Conservation (phyloP, 1,140 invertebrate species). For the Coenobita brevimanus region DNA sequence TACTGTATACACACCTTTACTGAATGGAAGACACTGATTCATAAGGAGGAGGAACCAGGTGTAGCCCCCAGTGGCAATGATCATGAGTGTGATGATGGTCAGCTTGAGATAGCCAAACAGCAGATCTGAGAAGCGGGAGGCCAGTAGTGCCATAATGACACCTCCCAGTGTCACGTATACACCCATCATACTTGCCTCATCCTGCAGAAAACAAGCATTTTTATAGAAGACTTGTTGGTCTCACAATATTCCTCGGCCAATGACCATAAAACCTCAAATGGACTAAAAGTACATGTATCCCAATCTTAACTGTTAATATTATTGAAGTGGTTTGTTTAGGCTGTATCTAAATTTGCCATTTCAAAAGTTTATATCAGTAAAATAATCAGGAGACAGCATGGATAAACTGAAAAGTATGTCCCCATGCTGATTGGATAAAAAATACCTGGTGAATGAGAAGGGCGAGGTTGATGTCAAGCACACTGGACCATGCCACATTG, state of each 20-base stretch:
- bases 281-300: too few species aligned
- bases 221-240: too few species aligned
- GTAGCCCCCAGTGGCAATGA: slow-evolving; percentile 72
- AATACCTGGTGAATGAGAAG: slow-evolving; percentile 73
- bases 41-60: slow-evolving; percentile 72
- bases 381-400: too few species aligned
- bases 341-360: too few species aligned
- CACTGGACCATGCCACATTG: slow-evolving; percentile 74
- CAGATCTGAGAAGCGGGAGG: slow-evolving; percentile 72
- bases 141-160: slow-evolving; percentile 71
- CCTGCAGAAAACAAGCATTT: slow-evolving; percentile 66
- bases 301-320: too few species aligned
- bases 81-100: slow-evolving; percentile 71
- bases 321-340: too few species aligned
- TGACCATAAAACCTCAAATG: too few species aligned
- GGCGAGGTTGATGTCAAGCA: slow-evolving; percentile 73
- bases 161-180: slow-evolving; percentile 73
- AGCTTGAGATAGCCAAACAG: slow-evolving; percentile 72
- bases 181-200: slow-evolving; percentile 72
- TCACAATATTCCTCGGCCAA: too few species aligned
- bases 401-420: too few species aligned
- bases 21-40: slow-evolving; percentile 71
- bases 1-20: slow-evolving; percentile 60
- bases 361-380: too few species aligned
- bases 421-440: too few species aligned